These are phyloP conservation scores for Falcaria lacertinaria DNA, from an alignment of 2,888 invertebrate species.

Conservation along the genomic window DNA sequence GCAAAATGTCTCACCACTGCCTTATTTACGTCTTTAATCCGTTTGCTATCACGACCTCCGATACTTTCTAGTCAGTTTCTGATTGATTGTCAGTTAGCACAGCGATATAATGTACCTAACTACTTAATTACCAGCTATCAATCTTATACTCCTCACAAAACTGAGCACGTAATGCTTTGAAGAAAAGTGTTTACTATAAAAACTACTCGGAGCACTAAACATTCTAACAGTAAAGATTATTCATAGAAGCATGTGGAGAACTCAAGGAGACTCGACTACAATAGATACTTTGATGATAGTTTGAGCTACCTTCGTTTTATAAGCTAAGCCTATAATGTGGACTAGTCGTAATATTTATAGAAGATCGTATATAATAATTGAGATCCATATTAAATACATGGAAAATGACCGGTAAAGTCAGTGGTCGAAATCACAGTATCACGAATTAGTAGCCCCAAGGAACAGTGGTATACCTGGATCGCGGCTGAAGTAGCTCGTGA, in stretches of 20 bases:
- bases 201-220: background rate
- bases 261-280: background rate
- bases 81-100: background rate
- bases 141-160: background rate
- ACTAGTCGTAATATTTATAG: too few relatives aligned
- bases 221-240: background rate
- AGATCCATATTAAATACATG: too few relatives aligned
- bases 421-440: too few relatives aligned
- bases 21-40: conserved; percentile 51
- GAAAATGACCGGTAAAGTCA: too few relatives aligned
- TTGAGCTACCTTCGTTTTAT: background rate
- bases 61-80: conserved; percentile 9
- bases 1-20: conserved; percentile 74
- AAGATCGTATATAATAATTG: too few relatives aligned
- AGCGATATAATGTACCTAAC: background rate
- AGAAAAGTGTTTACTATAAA: background rate
- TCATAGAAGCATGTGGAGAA: background rate
- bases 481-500: conserved; percentile 24
- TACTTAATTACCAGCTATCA: background rate
- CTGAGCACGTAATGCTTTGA: background rate
- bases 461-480: conserved; percentile 9
- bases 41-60: conserved; percentile 26
- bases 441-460: too few relatives aligned
- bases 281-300: background rate
- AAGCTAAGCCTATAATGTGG: too few relatives aligned